Evolutionary conservation across 2,113 vertebrate species (phyloP).

Genomic region (Xenus cinereus): DNA sequence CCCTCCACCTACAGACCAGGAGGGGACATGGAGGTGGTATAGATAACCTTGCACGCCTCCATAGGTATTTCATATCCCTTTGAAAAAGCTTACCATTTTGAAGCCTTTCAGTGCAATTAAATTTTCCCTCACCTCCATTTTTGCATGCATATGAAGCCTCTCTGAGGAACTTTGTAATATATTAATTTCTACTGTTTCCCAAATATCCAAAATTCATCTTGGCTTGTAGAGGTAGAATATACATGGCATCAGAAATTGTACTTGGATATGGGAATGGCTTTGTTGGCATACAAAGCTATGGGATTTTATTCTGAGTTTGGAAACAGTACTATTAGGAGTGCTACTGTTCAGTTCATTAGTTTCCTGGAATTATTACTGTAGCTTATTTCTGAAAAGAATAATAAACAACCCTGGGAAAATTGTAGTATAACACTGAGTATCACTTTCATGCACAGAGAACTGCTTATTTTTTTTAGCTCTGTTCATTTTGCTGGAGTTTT

Average conservation of each 20-base stretch:
- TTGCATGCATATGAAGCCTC: neutral
- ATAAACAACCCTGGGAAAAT: conserved; percentile 45
- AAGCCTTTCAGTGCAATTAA: neutral
- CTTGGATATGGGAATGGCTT: neutral
- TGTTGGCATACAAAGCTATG: neutral
- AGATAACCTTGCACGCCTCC: neutral
- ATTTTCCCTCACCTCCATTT: neutral
- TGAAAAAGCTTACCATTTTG: neutral
- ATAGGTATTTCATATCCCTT: neutral
- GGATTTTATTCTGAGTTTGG: neutral
- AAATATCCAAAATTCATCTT: neutral
- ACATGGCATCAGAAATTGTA: neutral
- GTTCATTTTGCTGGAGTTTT: neutral
- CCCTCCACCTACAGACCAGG: neutral
- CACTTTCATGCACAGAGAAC: neutral
- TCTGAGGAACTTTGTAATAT: neutral
- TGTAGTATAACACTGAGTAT: neutral
- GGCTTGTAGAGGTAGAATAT: neutral
- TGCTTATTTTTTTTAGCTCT: neutral
- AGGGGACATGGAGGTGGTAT: neutral
- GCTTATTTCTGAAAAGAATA: conserved; percentile 55
- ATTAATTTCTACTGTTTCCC: neutral
- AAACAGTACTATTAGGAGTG: neutral
- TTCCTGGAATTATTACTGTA: conserved; percentile 58
- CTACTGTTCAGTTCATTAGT: conserved; percentile 43